phyloP scores from a whole-genome alignment of 2,113 vertebrate genomes.

The Microtus montanus region DNA sequence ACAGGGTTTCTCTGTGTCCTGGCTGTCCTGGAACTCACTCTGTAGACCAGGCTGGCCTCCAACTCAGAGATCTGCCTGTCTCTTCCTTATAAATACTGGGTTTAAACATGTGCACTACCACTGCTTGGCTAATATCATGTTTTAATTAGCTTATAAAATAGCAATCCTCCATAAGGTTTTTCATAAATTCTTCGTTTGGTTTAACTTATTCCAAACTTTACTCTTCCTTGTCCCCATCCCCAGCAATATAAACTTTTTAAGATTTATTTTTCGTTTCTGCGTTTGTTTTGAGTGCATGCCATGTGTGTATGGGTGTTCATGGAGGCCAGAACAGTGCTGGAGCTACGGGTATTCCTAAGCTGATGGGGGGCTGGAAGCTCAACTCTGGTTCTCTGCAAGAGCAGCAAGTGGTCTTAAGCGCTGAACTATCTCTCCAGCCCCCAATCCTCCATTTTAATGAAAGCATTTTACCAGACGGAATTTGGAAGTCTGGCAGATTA shows the following conservation, averaged over 20 bases:
- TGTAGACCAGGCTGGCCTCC: too few relatives aligned
- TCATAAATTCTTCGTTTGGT: background rate
- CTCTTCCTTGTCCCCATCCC: background rate
- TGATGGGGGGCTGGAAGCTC: background rate
- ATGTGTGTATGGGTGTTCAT: background rate
- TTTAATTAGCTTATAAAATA: background rate
- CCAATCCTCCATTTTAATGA: background rate
- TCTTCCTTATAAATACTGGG: background rate
- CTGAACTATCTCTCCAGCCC: background rate
- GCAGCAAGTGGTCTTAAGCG: background rate
- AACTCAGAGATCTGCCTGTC: too few relatives aligned
- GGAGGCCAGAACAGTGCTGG: background rate
- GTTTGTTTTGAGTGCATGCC: background rate
- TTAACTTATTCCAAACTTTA: background rate
- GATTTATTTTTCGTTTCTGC: background rate
- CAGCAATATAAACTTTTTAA: background rate
- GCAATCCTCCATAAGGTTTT: background rate
- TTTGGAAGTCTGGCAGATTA: background rate
- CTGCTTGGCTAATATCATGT: background rate
- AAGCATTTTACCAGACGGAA: background rate
- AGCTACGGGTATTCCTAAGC: background rate
- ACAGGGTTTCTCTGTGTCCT: too few relatives aligned
- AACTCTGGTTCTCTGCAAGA: too few relatives aligned
- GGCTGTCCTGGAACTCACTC: too few relatives aligned
- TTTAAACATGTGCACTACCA: background rate